A percentile compares a stretch with the other conserved stretches of the same genome.
Evolutionary conservation across 2,888 invertebrate genomes (phyloP).

Genomic region (Acronicta aceris): DNA sequence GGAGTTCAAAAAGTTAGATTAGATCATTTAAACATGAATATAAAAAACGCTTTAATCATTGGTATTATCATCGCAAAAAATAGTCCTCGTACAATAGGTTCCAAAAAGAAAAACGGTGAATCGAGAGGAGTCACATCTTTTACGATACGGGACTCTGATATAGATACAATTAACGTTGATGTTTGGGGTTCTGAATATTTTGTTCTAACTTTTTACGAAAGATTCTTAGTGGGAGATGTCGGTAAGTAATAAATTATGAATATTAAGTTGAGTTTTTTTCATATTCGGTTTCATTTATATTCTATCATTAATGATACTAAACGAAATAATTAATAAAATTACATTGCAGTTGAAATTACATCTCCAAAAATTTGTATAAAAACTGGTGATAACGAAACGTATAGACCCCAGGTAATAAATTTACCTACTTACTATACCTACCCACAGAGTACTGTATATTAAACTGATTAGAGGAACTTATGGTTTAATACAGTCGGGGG

Average conservation of each 20-base stretch:
- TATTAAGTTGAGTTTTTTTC: neutral
- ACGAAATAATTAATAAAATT: neutral
- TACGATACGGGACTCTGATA: constrained; percentile 92
- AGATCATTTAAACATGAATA: constrained; percentile 80
- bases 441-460: no score
- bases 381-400: constrained; percentile 89
- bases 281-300: neutral
- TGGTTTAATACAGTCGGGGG: no score
- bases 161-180: constrained; percentile 93
- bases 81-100: constrained; percentile 86
- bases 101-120: constrained; percentile 86
- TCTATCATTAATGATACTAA: no score
- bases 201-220: constrained; percentile 90
- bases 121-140: constrained; percentile 93
- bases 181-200: constrained; percentile 92
- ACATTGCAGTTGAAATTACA: constrained; percentile 90
- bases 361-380: constrained; percentile 90
- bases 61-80: constrained; percentile 91
- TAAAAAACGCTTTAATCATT: constrained; percentile 83
- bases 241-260: constrained; percentile 77
- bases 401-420: constrained; percentile 88
- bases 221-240: constrained; percentile 92
- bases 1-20: constrained; percentile 80
- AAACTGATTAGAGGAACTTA: no score
- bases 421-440: no score